Conservation (phyloP, 2,888 invertebrate species). For the Rhimphoctona megacephalus region DNA sequence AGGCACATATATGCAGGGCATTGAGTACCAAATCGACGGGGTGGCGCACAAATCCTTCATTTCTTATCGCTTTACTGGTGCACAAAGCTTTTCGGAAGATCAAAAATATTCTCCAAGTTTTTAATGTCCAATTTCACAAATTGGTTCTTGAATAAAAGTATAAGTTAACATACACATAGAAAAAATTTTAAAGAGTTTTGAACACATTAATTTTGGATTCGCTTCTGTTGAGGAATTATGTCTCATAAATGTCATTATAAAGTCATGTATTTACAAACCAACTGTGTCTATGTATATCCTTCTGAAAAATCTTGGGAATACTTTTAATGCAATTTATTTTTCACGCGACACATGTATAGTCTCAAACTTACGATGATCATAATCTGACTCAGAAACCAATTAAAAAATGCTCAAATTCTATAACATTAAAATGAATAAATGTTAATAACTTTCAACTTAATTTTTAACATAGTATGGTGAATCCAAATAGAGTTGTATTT, state of each 20-base stretch:
- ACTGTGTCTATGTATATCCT: neutral
- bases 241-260: no score
- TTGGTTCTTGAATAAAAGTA: neutral
- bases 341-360: neutral
- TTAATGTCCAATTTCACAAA: neutral
- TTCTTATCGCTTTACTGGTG: neutral
- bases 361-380: neutral
- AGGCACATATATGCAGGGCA: neutral
- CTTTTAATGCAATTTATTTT: neutral
- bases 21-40: conserved; percentile 14
- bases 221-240: no score
- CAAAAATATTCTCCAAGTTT: neutral
- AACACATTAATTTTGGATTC: neutral
- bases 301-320: neutral
- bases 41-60: neutral
- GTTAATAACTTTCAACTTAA: neutral
- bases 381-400: neutral
- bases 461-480: neutral
- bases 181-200: no score
- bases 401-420: neutral
- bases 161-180: no score
- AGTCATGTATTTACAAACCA: neutral
- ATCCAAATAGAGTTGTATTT: neutral
- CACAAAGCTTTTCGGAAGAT: neutral
- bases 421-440: neutral